Evolutionary conservation across 1,140 invertebrate genomes (phyloP).

Genomic region (Magallana ariakensis): DNA sequence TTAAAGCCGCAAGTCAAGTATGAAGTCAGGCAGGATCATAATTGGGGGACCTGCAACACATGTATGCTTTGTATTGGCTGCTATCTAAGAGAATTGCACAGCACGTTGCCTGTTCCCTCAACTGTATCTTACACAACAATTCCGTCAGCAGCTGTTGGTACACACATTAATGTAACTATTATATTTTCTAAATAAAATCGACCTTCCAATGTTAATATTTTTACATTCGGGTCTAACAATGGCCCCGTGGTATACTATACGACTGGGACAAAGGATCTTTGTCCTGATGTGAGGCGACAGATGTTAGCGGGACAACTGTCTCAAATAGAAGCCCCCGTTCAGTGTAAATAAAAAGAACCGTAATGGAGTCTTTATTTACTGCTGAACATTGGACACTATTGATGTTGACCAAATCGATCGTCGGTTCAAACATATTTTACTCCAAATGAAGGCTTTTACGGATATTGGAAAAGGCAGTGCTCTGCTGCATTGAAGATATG

Average conservation of each 20-base stretch:
- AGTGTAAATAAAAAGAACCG: constrained; percentile 19
- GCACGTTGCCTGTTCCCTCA: background rate
- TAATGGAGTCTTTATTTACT: constrained; percentile 32
- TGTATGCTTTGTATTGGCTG: background rate
- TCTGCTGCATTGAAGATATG: background rate
- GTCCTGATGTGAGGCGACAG: background rate
- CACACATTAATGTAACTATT: constrained; percentile 13
- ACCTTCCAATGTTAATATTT: constrained; percentile 13
- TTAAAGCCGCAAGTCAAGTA: constrained; percentile 26
- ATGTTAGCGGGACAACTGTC: constrained; percentile 1
- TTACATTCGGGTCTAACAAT: background rate
- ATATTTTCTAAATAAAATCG: constrained; percentile 15
- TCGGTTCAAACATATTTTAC: constrained; percentile 15
- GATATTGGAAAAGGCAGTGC: background rate
- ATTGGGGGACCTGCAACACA: constrained; percentile 19
- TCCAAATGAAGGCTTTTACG: constrained; percentile 8
- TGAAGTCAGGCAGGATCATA: background rate
- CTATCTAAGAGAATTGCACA: background rate
- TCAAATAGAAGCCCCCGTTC: background rate
- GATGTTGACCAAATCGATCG: constrained; percentile 10
- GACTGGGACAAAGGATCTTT: background rate
- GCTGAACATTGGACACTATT: background rate
- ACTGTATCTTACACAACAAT: constrained; percentile 18
- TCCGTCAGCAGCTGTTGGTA: background rate
- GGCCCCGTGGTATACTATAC: background rate